These are phyloP conservation scores for Sebastes itinus DNA, from an alignment of 2,797 vertebrate species.

Conservation along the genomic window DNA sequence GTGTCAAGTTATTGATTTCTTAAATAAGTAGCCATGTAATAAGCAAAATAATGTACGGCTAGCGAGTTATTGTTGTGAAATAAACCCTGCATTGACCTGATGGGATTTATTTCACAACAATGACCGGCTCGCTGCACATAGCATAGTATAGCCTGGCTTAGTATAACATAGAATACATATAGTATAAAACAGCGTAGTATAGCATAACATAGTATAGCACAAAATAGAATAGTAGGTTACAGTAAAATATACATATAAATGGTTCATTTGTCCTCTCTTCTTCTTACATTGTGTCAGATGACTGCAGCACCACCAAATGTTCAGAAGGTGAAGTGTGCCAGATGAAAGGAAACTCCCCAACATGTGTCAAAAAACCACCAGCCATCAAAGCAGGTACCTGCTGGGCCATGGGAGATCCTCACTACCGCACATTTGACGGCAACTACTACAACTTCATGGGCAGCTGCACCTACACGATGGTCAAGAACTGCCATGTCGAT, in stretches of 20 bases:
- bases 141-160: fast-evolving
- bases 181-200: background rate
- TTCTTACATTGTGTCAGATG: background rate
- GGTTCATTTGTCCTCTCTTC: background rate
- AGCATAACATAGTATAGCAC: background rate
- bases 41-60: no score
- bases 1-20: no score
- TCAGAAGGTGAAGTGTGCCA: constrained; percentile 26
- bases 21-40: no score
- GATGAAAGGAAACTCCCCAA: constrained; percentile 17
- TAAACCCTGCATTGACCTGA: fast-evolving
- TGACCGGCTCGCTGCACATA: no score
- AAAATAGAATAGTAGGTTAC: background rate
- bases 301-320: constrained; percentile 30
- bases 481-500: constrained; percentile 64
- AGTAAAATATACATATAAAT: background rate
- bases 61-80: no score
- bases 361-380: constrained; percentile 14
- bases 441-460: constrained; percentile 83
- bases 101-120: no score
- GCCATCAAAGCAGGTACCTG: constrained; percentile 61
- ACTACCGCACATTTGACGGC: constrained; percentile 84
- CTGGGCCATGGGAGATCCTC: constrained; percentile 81
- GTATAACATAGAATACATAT: fast-evolving
- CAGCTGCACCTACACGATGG: constrained; percentile 83